These are phyloP conservation scores for Characodon lateralis DNA, from an alignment of 2,797 vertebrate genomes.

Conservation along the genomic window DNA sequence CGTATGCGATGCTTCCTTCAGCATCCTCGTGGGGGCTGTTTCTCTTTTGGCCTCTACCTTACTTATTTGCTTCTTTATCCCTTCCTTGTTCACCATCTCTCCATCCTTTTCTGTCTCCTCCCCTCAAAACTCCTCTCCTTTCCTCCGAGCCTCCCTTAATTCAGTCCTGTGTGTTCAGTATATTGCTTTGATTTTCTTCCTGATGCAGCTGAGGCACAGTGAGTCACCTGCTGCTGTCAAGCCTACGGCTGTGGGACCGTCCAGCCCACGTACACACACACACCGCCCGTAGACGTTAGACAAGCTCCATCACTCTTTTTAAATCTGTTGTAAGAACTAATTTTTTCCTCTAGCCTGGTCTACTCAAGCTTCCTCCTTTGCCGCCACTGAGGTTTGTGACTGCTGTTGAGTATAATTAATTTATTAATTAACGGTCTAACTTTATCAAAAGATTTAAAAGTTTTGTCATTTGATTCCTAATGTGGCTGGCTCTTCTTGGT, in stretches of 20 bases:
- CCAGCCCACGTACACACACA: conserved; percentile 41
- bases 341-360: no score
- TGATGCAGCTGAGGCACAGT: conserved; percentile 40
- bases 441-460: no score
- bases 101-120: conserved; percentile 7
- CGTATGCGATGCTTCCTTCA: conserved; percentile 15
- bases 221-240: conserved; percentile 66
- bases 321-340: no score
- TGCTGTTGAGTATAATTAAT: background rate
- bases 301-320: no score
- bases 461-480: background rate
- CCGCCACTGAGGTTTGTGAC: no score
- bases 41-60: conserved; percentile 37
- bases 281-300: background rate
- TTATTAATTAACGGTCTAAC: no score
- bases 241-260: conserved; percentile 46
- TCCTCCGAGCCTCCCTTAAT: conserved; percentile 41
- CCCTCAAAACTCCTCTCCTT: conserved; percentile 22
- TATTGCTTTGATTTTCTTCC: conserved; percentile 46
- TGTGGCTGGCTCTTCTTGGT: background rate
- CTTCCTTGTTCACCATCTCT: conserved; percentile 29
- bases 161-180: conserved; percentile 40
- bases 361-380: no score
- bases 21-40: conserved; percentile 41
- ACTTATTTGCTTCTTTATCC: conserved; percentile 55